phyloP scores from a whole-genome alignment of 2,113 vertebrate species.

The Clinocottus analis region DNA sequence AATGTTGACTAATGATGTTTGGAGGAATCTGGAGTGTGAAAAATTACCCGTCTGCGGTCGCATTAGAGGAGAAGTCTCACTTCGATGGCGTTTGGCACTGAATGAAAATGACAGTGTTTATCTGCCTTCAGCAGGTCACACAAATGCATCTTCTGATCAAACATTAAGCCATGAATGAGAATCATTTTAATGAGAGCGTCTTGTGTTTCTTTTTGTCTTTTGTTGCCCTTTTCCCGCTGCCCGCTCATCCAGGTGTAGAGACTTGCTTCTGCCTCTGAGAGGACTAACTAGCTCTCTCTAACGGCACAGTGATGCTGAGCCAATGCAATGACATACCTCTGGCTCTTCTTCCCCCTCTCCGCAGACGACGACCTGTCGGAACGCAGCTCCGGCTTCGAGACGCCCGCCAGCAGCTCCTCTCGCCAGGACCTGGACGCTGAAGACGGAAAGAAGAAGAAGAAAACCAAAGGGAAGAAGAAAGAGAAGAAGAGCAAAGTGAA shows the following conservation, averaged over 20 bases:
- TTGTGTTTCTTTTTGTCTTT: too few relatives aligned
- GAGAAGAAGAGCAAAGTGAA: slow-evolving; percentile 89
- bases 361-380: slow-evolving; percentile 90
- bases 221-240: too few relatives aligned
- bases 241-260: slow-evolving; percentile 15
- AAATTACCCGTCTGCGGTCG: neutral
- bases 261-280: too few relatives aligned
- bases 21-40: neutral
- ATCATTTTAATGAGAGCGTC: too few relatives aligned
- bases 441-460: slow-evolving; percentile 84
- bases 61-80: neutral
- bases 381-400: slow-evolving; percentile 89
- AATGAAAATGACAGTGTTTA: neutral
- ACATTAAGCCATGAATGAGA: neutral
- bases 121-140: too few relatives aligned
- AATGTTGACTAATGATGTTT: slow-evolving; percentile 17
- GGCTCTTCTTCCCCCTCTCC: neutral
- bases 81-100: neutral
- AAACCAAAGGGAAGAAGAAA: slow-evolving; percentile 87
- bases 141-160: neutral
- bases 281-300: neutral
- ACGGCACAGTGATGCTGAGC: neutral
- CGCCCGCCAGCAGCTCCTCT: slow-evolving; percentile 83
- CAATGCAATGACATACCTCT: neutral
- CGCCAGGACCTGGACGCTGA: slow-evolving; percentile 82